A percentile compares a stretch with the other conserved stretches of the same genome.
phyloP scores from a whole-genome alignment of 2,888 invertebrate genomes.

The Crepidodera aurea region DNA sequence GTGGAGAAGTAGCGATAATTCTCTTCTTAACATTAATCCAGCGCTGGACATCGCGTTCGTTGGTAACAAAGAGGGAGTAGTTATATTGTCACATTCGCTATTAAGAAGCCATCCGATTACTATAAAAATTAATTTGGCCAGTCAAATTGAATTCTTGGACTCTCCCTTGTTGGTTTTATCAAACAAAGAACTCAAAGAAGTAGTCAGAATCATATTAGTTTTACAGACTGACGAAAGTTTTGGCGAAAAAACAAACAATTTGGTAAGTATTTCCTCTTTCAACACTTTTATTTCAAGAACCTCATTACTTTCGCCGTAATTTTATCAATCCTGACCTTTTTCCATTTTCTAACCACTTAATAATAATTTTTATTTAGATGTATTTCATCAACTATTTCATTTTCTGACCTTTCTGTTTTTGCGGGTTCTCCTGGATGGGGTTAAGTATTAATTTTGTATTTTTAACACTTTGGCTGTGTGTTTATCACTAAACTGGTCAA shows the following conservation, averaged over 20 bases:
- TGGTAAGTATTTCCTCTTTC: slow-evolving; percentile 51
- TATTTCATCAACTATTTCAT: too few species aligned
- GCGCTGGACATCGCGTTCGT: slow-evolving; percentile 59
- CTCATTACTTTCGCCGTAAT: too few species aligned
- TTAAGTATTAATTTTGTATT: too few species aligned
- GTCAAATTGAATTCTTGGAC: slow-evolving; percentile 49
- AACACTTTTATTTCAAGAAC: too few species aligned
- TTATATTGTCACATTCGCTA: slow-evolving; percentile 54
- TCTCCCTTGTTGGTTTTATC: slow-evolving; percentile 47
- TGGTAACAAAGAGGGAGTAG: slow-evolving; percentile 51
- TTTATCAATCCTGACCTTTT: too few species aligned
- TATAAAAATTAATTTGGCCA: slow-evolving; percentile 53
- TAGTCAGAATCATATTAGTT: slow-evolving; percentile 51
- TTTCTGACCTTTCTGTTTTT: too few species aligned
- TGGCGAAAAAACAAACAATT: slow-evolving; percentile 52
- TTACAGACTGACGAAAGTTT: slow-evolving; percentile 50
- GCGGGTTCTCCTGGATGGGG: too few species aligned
- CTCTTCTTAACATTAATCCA: slow-evolving; percentile 54
- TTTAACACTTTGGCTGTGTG: too few species aligned
- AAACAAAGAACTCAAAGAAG: slow-evolving; percentile 48
- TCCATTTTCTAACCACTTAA: too few species aligned
- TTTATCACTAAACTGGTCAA: too few species aligned
- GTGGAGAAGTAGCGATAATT: slow-evolving; percentile 59
- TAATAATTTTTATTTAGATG: too few species aligned
- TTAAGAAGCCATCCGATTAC: slow-evolving; percentile 54